Evolutionary conservation across 2,888 invertebrate genomes (phyloP), one percentile per base, ranked within the genome.

Genomic region (Trichopoda pennipes): DNA sequence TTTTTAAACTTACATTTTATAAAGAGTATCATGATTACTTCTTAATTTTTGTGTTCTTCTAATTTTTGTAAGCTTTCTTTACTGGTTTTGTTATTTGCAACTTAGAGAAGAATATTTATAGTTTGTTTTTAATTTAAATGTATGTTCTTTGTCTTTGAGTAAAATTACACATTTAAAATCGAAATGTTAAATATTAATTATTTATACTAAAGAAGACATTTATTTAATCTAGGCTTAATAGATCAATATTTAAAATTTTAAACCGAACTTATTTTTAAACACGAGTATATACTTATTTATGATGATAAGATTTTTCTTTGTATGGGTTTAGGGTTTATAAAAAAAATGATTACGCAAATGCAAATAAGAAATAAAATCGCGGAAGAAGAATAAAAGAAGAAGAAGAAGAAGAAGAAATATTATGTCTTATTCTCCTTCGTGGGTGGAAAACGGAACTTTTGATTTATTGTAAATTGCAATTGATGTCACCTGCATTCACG

Each of bases 1-100:
- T 49, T 49, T 51, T 17, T 53, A 8, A 49, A 73, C 79, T 79
- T 73, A 79, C 79, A 73, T 73, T 73, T 79, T 16, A 73, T 73
- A 61, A 79, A 21, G 35, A 68, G 38, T 55, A 68, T 28, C 66
- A 47, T 68, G 3, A 23, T 47, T 14, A 66, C 19, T 44, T 73
- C 44, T 53, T 21, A 55, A 16, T 53, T 44, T 53, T 44, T 47
- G 8, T 60, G n/a, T n/a, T n/a, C n/a, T n/a, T n/a, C n/a, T n/a
- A n/a, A 16, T 53, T 44, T 53, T 44, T 47, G 8, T 60, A 51
- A 14, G 1, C 3, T 17, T 42, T 28, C n/a, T 19, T 49, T 69
- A 23, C 35, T 53, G n/a, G 58, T 51, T 49, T 19, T 64, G 23
- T 69, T 28, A 12, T n/a, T n/a, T 1, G 16, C 14, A 44, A n/a